Percentiles rank a stretch among this genome's conserved stretches.
These are phyloP conservation scores for Plotosus lineatus DNA, from an alignment of 2,113 vertebrate species.

Conservation along the genomic window DNA sequence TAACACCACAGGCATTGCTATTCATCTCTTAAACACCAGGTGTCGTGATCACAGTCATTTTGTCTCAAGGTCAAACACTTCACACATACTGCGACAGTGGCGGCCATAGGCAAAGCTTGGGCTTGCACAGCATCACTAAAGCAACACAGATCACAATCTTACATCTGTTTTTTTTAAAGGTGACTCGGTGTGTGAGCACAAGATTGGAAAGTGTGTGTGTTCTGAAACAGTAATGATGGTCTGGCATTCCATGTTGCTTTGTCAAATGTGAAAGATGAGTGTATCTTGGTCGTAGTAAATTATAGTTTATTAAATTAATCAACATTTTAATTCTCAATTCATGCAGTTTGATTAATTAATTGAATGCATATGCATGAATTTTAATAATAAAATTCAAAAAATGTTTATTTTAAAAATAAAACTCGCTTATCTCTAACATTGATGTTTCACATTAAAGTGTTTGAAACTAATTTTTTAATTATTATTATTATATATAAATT, in stretches of 20 bases:
- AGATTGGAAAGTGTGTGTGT: neutral
- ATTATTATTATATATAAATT: too few species aligned
- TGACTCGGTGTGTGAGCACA: neutral
- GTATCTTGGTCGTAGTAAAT: neutral
- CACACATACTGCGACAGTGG: conserved; percentile 60
- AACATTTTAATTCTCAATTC: neutral
- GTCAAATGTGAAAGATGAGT: neutral
- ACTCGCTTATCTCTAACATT: too few species aligned
- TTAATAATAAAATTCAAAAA: too few species aligned
- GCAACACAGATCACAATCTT: neutral
- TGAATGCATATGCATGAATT: too few species aligned
- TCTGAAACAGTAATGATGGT: neutral
- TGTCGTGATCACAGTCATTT: conserved; percentile 54
- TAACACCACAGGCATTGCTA: neutral
- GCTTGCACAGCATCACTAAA: conserved; percentile 43
- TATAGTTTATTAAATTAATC: too few species aligned
- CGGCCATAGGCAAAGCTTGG: conserved; percentile 44
- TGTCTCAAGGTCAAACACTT: conserved; percentile 57
- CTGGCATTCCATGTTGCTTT: neutral
- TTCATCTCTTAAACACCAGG: conserved; percentile 57
- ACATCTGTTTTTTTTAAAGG: too few species aligned
- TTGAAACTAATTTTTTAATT: too few species aligned
- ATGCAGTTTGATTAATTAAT: too few species aligned
- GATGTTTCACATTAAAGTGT: too few species aligned
- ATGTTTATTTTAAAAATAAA: too few species aligned